A percentile compares a stretch with the other conserved stretches of the same genome.
These are phyloP conservation scores for Apodemia duryi DNA, from an alignment of 2,888 invertebrate species.

Conservation along the genomic window DNA sequence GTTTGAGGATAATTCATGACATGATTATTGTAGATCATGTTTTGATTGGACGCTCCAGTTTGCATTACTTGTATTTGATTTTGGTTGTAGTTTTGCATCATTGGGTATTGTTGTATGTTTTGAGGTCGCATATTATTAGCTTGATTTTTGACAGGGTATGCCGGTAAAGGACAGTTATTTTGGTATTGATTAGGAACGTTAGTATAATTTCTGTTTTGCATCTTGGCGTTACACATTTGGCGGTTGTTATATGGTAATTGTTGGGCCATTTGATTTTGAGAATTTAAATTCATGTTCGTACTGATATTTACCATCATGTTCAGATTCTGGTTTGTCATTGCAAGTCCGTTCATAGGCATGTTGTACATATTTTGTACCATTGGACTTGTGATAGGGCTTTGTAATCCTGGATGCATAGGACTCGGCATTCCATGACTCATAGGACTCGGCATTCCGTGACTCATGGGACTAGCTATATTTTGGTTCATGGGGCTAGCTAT, in stretches of 20 bases:
- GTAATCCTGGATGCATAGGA: constrained; percentile 63
- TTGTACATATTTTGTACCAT: constrained; percentile 68
- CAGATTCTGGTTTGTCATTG: constrained; percentile 40
- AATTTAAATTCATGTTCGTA: constrained; percentile 44
- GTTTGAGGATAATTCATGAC: constrained; percentile 57
- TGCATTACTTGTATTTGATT: constrained; percentile 50
- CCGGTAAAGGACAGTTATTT: constrained; percentile 55
- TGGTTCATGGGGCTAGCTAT: constrained; percentile 66
- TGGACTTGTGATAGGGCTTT: constrained; percentile 48
- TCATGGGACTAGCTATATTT: constrained; percentile 69
- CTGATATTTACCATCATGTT: constrained; percentile 55
- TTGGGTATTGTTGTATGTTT: constrained; percentile 62
- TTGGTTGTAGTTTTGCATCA: constrained; percentile 62
- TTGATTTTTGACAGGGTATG: constrained; percentile 57
- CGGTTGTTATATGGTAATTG: constrained; percentile 49
- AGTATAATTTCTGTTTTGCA: constrained; percentile 51
- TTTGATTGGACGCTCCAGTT: constrained; percentile 50
- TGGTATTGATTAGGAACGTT: constrained; percentile 59
- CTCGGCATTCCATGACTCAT: constrained; percentile 68
- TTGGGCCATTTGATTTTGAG: constrained; percentile 38
- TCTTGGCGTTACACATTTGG: constrained; percentile 54
- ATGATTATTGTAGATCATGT: constrained; percentile 51
- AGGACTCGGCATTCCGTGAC: constrained; percentile 63
- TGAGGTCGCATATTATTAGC: constrained; percentile 51
- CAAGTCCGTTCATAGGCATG: constrained; percentile 58